Percentiles rank a stretch among this genome's conserved stretches.
Conservation (phyloP, 2,888 invertebrate genomes). For the Cephus pulcher region DNA sequence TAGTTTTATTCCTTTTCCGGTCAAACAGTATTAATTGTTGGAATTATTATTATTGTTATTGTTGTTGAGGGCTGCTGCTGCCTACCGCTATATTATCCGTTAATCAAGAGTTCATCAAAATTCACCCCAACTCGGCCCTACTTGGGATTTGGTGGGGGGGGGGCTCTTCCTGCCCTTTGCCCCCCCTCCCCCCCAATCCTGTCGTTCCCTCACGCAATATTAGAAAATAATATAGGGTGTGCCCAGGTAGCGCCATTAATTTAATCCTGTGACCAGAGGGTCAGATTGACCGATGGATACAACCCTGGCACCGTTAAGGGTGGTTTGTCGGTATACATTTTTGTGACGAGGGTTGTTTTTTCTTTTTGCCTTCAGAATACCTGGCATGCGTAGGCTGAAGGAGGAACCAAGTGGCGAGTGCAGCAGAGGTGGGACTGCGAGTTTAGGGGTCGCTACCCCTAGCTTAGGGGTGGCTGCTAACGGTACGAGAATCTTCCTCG, state of each 20-base stretch:
- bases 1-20: too few relatives aligned
- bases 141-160: not conserved
- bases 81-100: not conserved
- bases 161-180: not conserved
- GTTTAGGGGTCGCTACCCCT: constrained; percentile 18
- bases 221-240: not conserved
- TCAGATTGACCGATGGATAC: not conserved
- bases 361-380: constrained; percentile 41
- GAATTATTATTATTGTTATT: not conserved
- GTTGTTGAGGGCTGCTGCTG: not conserved
- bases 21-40: too few relatives aligned
- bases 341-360: not conserved
- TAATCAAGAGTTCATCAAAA: not conserved
- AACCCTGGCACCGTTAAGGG: not conserved
- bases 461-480: constrained; percentile 27
- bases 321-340: not conserved
- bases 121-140: not conserved
- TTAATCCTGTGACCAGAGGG: not conserved
- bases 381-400: constrained; percentile 56
- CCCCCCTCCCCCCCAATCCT: not conserved
- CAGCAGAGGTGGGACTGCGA: constrained; percentile 36
- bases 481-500: constrained; percentile 32
- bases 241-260: not conserved
- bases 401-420: constrained; percentile 35
- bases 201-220: not conserved